Conservation (phyloP, 1,140 invertebrate genomes). For the Campoletis sonorensis region DNA sequence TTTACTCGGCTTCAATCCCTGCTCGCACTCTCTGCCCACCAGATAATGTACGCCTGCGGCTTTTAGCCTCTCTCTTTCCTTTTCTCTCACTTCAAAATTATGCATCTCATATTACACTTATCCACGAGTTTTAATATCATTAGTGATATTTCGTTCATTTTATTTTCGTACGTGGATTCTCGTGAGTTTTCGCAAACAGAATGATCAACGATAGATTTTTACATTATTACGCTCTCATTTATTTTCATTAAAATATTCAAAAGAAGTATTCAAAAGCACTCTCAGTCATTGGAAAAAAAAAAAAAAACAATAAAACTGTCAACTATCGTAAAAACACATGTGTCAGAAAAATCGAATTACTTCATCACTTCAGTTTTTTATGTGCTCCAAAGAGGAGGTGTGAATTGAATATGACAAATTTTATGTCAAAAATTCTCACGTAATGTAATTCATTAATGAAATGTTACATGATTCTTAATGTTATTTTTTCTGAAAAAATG, state of each 20-base stretch:
- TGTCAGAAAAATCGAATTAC: no score
- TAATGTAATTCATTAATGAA: neutral
- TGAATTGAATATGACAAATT: no score
- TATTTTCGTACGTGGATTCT: neutral
- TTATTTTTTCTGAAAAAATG: neutral
- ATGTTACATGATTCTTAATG: neutral
- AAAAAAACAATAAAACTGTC: no score
- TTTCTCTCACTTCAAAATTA: neutral
- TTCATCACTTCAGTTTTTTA: no score
- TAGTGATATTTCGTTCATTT: neutral
- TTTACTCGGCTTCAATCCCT: constrained; percentile 44
- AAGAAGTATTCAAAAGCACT: no score
- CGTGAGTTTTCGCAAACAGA: neutral
- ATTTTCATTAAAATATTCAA: no score
- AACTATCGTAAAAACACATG: no score
- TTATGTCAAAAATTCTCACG: neutral
- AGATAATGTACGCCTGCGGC: constrained; percentile 32
- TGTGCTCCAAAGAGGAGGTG: no score
- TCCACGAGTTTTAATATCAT: constrained; percentile 18
- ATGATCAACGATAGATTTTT: neutral
- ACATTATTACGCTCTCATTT: no score
- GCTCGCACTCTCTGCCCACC: constrained; percentile 42
- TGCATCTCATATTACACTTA: constrained; percentile 17
- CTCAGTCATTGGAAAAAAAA: no score
- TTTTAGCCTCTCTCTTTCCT: constrained; percentile 31